A percentile compares a stretch with the other conserved stretches of the same genome.
These are phyloP conservation scores for Lophius americanus DNA, from an alignment of 2,797 vertebrate species.

Conservation along the genomic window DNA sequence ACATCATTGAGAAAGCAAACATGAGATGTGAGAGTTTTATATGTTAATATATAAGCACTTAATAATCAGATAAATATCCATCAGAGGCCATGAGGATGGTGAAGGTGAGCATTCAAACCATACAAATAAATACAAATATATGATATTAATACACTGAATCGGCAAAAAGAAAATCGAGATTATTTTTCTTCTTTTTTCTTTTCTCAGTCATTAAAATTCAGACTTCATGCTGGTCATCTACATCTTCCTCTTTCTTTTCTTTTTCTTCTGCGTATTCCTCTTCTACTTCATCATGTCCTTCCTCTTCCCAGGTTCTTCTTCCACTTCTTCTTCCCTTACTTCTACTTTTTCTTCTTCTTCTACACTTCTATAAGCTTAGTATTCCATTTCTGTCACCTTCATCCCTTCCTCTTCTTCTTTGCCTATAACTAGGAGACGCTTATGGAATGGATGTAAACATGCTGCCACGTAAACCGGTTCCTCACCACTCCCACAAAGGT, in stretches of 20 bases:
- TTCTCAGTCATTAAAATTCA: background rate
- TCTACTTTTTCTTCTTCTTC: background rate
- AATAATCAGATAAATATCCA: no score
- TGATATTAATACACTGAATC: no score
- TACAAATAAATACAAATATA: no score
- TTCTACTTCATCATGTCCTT: no score
- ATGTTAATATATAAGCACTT: no score
- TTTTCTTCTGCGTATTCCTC: background rate
- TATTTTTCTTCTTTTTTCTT: background rate
- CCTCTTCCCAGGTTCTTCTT: no score
- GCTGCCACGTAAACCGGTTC: slow-evolving; percentile 38
- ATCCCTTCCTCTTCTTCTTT: background rate
- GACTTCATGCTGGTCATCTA: no score
- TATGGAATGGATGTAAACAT: slow-evolving; percentile 20
- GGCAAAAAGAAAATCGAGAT: no score
- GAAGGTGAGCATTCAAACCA: no score
- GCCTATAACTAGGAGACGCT: background rate
- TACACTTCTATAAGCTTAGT: background rate
- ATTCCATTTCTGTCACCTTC: background rate
- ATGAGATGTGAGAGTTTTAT: no score
- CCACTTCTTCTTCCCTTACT: background rate
- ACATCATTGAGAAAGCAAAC: no score
- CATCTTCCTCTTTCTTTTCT: background rate
- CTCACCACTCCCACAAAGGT: slow-evolving; percentile 16
- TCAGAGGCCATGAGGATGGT: no score